Base-by-base conservation (phyloP, 2,113 vertebrate species). In the Gavialis gangeticus region DNA sequence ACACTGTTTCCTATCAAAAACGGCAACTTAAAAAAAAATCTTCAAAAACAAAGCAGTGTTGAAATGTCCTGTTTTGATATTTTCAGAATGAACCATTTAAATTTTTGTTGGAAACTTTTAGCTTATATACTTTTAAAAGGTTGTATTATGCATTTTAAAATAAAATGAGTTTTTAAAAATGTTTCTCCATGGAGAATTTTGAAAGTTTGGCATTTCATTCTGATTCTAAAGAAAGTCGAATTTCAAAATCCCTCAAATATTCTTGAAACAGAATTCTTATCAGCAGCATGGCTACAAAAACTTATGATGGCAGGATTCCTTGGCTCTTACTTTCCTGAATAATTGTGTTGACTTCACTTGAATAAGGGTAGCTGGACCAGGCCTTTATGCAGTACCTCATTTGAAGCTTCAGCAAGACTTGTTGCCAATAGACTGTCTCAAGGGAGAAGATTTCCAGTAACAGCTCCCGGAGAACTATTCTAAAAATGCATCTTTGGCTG, bases 391-490 rank as follows among this genome's bases (percentile, higher is more conserved):
- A 95, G 91, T 96, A 95, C 92, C 92, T 96, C 92, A 87, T 96
- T 95, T 96, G 95, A 95, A 95, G 95, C 85, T 14, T 30, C 69
- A 96, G 93, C 94, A 94, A 93, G 96, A 92, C 90, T 95, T 95
- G 87, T 96, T 96, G 96, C 96, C 96, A 95, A 92, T 80, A 95
- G 92, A 75, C 92, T 95, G 94, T 88, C 96, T 96, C 94, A 75
- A 88, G 96, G 93, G 94, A 96, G 89, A 89, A 95, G 90, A 96
- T 96, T 96, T 96, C 95, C 96, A 96, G 94, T 95, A 97, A 96
- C 93, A 88, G 79, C 90, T 95, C 91, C 88, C 84, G 82, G 85
- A 79, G 88, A 96, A 93, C 69, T 92, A 75, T 91, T 89, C 93
- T 96, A 84, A 96, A 93, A 86, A 94, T 86, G 81, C 88, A 79